Evolutionary conservation across 2,113 vertebrate genomes (phyloP), one percentile per base, ranked within the genome.

Genomic region (Parotia lawesii): DNA sequence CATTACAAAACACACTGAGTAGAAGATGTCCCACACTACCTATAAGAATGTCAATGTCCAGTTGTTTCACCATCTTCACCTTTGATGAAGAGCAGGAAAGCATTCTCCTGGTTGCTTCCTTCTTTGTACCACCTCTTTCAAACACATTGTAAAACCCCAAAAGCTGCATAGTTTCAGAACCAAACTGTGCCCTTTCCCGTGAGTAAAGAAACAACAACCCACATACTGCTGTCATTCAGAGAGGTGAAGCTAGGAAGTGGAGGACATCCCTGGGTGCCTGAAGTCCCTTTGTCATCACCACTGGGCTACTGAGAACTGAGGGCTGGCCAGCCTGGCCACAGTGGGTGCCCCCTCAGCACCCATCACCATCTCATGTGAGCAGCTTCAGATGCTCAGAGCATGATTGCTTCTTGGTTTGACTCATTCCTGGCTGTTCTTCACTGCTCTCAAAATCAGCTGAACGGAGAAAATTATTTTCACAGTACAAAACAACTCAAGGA

Each of bases 311-410:
- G 4, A 79, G 48, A 72, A 9, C 70, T 64, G 61, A 44, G 64
- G n/a, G n/a, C 15, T 81, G 76, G 37, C 53, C 54, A 54, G 66
- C 33, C 53, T 3, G 13, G 53, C 44, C 51, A 23, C 3, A 15
- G 51, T 9, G 22, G 29, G 33, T 71, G 20, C n/a, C 17, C n/a
- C 44, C 33, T 56, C 0, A 0, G 37, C 47, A 58, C 25, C 20
- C 62, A 47, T 6, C 2, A 2, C 38, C 0, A 0, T 38, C 57
- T 50, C 79, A 58, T 0, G 7, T 4, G 33, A 89, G 53, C 9
- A 11, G 25, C 40, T 89, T 29, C 51, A 89, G 64, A 35, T 82
- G 51, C 61, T 81, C 70, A 78, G 21, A 82, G 53, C 3, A 3
- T 11, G 25, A 61, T 4, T 72, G 33, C 19, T 50, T 73, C 64